Conservation (phyloP, 2,888 invertebrate genomes). For the Lochmaea crataegi region DNA sequence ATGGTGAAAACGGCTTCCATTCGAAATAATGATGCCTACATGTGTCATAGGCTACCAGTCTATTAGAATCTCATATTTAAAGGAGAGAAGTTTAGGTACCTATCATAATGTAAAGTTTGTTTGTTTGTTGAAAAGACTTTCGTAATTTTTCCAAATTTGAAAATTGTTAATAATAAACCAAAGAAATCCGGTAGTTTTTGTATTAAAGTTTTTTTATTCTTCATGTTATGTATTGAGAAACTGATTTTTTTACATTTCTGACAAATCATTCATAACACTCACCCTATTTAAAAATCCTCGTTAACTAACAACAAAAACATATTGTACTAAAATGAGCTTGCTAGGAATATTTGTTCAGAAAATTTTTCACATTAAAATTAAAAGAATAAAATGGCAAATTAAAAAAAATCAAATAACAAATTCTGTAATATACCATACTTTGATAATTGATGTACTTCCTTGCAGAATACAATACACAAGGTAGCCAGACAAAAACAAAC, state of each 20-base stretch:
- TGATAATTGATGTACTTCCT: slow-evolving; percentile 12
- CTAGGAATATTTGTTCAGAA: slow-evolving; percentile 16
- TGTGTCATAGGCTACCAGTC: too few species aligned
- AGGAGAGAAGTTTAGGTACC: too few species aligned
- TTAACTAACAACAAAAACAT: slow-evolving; percentile 43
- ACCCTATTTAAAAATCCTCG: slow-evolving; percentile 41
- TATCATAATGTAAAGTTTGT: too few species aligned
- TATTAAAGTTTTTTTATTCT: not conserved
- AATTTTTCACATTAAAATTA: slow-evolving; percentile 8
- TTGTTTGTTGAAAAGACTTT: too few species aligned
- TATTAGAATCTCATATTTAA: too few species aligned
- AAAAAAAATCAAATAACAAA: not conserved
- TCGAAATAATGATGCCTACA: too few species aligned
- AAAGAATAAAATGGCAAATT: not conserved
- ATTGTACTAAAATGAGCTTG: slow-evolving; percentile 24
- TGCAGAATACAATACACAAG: slow-evolving; percentile 1
- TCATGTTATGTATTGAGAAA: slow-evolving; percentile 5
- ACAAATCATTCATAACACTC: slow-evolving; percentile 39
- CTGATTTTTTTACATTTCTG: slow-evolving; percentile 16
- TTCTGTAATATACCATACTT: not conserved
- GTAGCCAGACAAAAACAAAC: not conserved
- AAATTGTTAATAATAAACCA: not conserved
- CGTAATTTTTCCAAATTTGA: slow-evolving; percentile 2
- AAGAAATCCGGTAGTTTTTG: not conserved
- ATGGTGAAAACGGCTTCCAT: too few species aligned